A percentile compares a stretch with the other conserved stretches of the same genome.
Evolutionary conservation across 2,888 invertebrate species (phyloP).

Genomic region (Diplazon laetatorius): DNA sequence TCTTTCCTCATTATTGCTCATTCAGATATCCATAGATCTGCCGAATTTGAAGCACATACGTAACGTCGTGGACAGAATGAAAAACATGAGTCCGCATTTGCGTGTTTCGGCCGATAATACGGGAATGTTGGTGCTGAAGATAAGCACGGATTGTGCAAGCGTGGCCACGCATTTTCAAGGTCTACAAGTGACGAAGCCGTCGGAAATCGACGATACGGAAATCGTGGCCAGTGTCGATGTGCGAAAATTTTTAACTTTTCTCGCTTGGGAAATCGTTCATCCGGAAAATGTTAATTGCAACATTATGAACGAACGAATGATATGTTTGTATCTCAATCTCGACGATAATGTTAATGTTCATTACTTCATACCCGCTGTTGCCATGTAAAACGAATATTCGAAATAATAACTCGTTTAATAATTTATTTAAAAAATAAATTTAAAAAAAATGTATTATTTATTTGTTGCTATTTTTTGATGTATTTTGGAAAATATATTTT

Average conservation of each 20-base stretch:
- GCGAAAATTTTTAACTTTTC: constrained; percentile 90
- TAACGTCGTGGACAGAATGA: constrained; percentile 92
- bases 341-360: constrained; percentile 90
- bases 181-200: constrained; percentile 85
- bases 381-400: constrained; percentile 56
- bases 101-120: constrained; percentile 88
- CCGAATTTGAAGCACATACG: constrained; percentile 90
- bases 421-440: too few relatives aligned
- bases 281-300: constrained; percentile 90
- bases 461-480: constrained; percentile 32
- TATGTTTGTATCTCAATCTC: constrained; percentile 89
- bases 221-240: constrained; percentile 89
- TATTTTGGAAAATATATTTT: constrained; percentile 63
- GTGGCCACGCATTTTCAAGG: constrained; percentile 92
- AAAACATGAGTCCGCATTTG: constrained; percentile 89
- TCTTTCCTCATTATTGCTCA: neutral
- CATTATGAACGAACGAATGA: constrained; percentile 88
- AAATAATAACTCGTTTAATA: constrained; percentile 10
- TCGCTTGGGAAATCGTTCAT: constrained; percentile 90
- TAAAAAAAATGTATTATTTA: too few relatives aligned
- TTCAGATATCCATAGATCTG: constrained; percentile 90
- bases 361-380: constrained; percentile 91
- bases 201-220: constrained; percentile 82
- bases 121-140: constrained; percentile 89
- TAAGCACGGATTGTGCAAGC: constrained; percentile 91